A percentile compares a stretch with the other conserved stretches of the same genome.
Evolutionary conservation across 2,113 vertebrate species (phyloP).

Genomic region (Cephalopholis sonnerati): DNA sequence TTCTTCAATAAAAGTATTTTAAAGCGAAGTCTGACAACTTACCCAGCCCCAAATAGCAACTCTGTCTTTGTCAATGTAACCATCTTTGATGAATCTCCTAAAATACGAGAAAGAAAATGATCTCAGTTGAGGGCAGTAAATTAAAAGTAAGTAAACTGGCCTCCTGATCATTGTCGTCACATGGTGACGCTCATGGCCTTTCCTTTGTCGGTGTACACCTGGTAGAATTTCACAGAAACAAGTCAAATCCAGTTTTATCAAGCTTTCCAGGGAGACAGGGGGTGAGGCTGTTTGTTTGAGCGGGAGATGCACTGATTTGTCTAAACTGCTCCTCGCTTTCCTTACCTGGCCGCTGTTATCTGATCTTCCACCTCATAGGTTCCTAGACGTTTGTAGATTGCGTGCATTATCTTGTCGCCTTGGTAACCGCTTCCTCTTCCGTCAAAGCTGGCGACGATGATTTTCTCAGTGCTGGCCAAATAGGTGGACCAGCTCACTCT

Average conservation of each 20-base stretch:
- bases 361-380: slow-evolving; percentile 98
- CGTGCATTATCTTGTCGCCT: slow-evolving; percentile 94
- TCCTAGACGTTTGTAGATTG: slow-evolving; percentile 93
- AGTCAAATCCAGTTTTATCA: slow-evolving; percentile 38
- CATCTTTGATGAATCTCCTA: slow-evolving; percentile 91
- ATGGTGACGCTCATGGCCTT: background rate
- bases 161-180: background rate
- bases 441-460: slow-evolving; percentile 97
- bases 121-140: background rate
- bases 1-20: background rate
- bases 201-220: slow-evolving; percentile 2
- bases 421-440: slow-evolving; percentile 98
- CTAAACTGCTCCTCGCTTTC: slow-evolving; percentile 19
- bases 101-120: slow-evolving; percentile 55
- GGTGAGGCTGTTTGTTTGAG: slow-evolving; percentile 46
- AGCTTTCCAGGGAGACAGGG: background rate
- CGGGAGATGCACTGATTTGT: slow-evolving; percentile 17
- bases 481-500: slow-evolving; percentile 92
- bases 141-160: background rate
- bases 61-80: slow-evolving; percentile 89
- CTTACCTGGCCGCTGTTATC: slow-evolving; percentile 91
- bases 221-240: slow-evolving; percentile 3
- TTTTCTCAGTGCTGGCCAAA: slow-evolving; percentile 93
- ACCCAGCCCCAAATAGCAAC: slow-evolving; percentile 99
- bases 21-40: slow-evolving; percentile 70